A percentile compares a stretch with the other conserved stretches of the same genome.
Evolutionary conservation across 2,113 vertebrate species (phyloP).

Genomic region (Ailurus styani): DNA sequence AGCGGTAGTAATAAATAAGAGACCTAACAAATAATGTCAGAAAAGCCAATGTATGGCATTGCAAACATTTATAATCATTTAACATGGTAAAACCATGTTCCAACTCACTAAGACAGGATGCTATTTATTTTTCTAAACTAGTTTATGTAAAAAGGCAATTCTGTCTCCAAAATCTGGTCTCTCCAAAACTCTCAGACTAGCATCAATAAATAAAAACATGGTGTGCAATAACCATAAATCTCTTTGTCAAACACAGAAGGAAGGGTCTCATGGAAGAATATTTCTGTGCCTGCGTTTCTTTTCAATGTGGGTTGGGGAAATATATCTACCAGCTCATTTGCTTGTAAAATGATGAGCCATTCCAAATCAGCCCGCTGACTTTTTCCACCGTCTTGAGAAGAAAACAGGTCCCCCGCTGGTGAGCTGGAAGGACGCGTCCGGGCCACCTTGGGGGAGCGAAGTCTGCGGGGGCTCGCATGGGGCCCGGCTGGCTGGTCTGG

Average conservation of each 20-base stretch:
- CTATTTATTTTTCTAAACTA: not conserved
- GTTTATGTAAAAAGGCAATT: not conserved
- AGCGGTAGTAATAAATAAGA: not conserved
- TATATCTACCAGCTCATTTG: not conserved
- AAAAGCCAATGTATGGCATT: not conserved
- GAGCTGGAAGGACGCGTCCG: fast-evolving
- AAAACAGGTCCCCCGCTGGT: not conserved
- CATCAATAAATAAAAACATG: not conserved
- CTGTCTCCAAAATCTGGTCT: not conserved
- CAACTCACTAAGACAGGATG: not conserved
- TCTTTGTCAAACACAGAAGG: not conserved
- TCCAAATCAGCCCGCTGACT: not conserved
- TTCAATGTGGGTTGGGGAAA: not conserved
- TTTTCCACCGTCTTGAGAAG: not conserved
- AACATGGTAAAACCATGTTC: not conserved
- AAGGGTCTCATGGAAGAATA: not conserved
- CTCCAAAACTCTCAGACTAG: not conserved
- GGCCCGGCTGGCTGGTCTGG: not conserved
- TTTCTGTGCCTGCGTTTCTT: not conserved
- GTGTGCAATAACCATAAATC: not conserved
- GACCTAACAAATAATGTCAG: not conserved
- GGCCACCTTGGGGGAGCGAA: fast-evolving
- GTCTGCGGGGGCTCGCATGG: fast-evolving
- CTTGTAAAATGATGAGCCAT: not conserved
- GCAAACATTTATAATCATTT: not conserved